Percentiles rank a stretch among this genome's conserved stretches.
phyloP scores from a whole-genome alignment of 2,113 vertebrate genomes.

The Grammomys surdaster region DNA sequence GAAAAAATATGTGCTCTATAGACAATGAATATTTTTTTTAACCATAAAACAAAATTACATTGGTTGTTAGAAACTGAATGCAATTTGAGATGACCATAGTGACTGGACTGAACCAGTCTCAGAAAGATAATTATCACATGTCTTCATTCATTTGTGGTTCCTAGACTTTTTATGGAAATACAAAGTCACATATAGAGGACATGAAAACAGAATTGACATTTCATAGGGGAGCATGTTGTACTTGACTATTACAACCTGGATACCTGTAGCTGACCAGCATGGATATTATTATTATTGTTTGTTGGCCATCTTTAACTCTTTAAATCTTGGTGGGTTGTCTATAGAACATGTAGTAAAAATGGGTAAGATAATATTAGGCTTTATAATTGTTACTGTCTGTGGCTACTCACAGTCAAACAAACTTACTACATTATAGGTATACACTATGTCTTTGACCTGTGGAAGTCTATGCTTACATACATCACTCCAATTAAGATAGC shows the following conservation, averaged over 20 bases:
- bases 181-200: background rate
- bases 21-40: background rate
- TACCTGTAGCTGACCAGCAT: conserved; percentile 36
- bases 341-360: background rate
- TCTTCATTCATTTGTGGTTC: background rate
- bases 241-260: background rate
- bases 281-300: background rate
- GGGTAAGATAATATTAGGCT: background rate
- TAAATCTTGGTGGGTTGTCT: conserved; percentile 46
- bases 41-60: background rate
- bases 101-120: background rate
- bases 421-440: conserved; percentile 5
- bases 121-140: background rate
- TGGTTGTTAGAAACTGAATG: background rate
- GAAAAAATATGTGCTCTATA: background rate
- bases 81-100: background rate
- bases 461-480: background rate
- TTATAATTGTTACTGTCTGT: background rate
- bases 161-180: background rate
- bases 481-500: conserved; percentile 13
- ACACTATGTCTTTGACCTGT: background rate
- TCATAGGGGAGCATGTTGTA: background rate
- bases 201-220: background rate
- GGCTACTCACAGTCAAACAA: background rate
- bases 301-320: background rate